Evolutionary conservation across 2,888 invertebrate species (phyloP).

Genomic region (Taenaris catops): DNA sequence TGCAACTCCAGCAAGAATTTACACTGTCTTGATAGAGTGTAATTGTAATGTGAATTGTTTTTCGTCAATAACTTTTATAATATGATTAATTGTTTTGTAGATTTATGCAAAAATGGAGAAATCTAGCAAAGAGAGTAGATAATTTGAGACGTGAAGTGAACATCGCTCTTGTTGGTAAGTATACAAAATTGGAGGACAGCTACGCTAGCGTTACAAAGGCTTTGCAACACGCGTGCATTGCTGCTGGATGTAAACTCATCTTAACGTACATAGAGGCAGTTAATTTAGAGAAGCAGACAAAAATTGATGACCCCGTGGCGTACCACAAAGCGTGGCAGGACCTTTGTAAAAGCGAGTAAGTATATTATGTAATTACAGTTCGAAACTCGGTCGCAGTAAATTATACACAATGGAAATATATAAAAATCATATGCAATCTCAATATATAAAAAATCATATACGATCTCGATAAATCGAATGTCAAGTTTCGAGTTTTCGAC

Average conservation of each 20-base stretch:
- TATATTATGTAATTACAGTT: too few species aligned
- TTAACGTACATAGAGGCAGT: conserved; percentile 96
- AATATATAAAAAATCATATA: too few species aligned
- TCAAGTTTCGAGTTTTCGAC: too few species aligned
- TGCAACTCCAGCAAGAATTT: too few species aligned
- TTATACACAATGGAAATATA: too few species aligned
- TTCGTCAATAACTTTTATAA: too few species aligned
- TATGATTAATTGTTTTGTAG: conserved; percentile 52
- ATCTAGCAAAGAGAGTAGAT: conserved; percentile 92
- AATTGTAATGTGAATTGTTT: too few species aligned
- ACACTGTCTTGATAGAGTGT: too few species aligned
- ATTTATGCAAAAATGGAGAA: conserved; percentile 94
- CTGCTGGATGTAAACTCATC: conserved; percentile 90
- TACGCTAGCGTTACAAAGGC: conserved; percentile 98
- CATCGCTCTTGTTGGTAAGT: conserved; percentile 97
- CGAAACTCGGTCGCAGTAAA: too few species aligned
- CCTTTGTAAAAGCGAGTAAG: conserved; percentile 91
- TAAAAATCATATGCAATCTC: too few species aligned
- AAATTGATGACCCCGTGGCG: conserved; percentile 86
- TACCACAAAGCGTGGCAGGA: conserved; percentile 97
- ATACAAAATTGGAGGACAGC: conserved; percentile 96
- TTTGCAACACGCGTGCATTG: conserved; percentile 94
- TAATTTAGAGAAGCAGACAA: conserved; percentile 88
- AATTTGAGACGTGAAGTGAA: conserved; percentile 90
- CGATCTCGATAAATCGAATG: too few species aligned